Evolutionary conservation across 2,113 vertebrate species (phyloP).

Genomic region (Rhea americana): DNA sequence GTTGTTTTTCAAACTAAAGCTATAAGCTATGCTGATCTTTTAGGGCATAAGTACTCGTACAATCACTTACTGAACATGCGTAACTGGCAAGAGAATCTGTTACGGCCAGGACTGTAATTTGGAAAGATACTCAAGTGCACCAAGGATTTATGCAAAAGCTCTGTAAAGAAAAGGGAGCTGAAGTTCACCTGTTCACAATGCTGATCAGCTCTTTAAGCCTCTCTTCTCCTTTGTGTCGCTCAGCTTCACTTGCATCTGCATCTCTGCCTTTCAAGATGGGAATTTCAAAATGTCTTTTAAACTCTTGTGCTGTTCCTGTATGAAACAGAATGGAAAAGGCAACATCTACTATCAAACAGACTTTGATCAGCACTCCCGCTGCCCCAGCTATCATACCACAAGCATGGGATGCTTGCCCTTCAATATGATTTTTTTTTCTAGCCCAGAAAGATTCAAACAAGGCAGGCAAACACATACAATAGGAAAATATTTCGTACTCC

Average conservation of each 20-base stretch:
- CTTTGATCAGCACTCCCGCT: neutral
- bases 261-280: constrained; percentile 95
- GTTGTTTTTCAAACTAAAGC: constrained; percentile 5
- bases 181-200: constrained; percentile 89
- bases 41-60: neutral
- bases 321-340: constrained; percentile 14
- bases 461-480: neutral
- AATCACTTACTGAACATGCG: neutral
- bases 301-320: constrained; percentile 93
- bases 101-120: neutral
- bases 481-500: neutral
- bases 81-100: constrained; percentile 20
- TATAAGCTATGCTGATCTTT: neutral
- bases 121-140: neutral
- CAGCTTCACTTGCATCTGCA: constrained; percentile 87
- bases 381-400: neutral
- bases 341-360: neutral
- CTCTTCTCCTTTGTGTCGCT: constrained; percentile 87
- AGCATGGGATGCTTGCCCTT: fast-evolving
- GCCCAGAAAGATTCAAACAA: neutral
- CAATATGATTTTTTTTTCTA: neutral
- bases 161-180: neutral
- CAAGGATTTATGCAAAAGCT: neutral
- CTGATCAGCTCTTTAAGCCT: constrained; percentile 91
- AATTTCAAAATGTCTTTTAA: constrained; percentile 94